Percentiles rank a stretch among this genome's conserved stretches.
Evolutionary conservation across 2,797 vertebrate genomes (phyloP).

Genomic region (Ispidina picta): DNA sequence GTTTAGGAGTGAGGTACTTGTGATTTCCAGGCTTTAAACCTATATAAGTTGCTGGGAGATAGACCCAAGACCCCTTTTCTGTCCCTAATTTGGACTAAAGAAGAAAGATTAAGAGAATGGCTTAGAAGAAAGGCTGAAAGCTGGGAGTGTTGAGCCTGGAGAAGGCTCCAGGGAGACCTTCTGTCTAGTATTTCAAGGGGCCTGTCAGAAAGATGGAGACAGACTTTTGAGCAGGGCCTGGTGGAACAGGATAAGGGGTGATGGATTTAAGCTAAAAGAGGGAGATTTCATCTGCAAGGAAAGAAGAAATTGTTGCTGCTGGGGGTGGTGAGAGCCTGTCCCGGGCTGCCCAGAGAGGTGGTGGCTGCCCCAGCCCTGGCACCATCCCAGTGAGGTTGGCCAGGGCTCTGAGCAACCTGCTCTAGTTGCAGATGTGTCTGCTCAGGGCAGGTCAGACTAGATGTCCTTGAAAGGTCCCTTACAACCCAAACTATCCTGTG

Average conservation of each 20-base stretch:
- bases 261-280: neutral
- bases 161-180: neutral
- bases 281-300: neutral
- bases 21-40: neutral
- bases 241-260: neutral
- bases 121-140: neutral
- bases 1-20: neutral
- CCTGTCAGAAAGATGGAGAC: neutral
- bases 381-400: neutral
- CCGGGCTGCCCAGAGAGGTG: neutral
- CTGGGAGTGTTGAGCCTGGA: neutral
- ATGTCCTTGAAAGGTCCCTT: neutral
- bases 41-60: neutral
- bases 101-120: neutral
- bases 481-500: neutral
- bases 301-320: neutral
- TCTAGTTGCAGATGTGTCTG: neutral
- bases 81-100: neutral
- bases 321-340: neutral
- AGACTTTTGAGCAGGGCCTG: neutral
- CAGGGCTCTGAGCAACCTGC: neutral
- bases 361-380: neutral
- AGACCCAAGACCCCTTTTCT: neutral
- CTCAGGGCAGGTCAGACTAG: neutral
- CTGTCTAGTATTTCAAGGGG: neutral